Evolutionary conservation across 2,888 invertebrate genomes (phyloP).

Genomic region (Hymenopus coronatus): DNA sequence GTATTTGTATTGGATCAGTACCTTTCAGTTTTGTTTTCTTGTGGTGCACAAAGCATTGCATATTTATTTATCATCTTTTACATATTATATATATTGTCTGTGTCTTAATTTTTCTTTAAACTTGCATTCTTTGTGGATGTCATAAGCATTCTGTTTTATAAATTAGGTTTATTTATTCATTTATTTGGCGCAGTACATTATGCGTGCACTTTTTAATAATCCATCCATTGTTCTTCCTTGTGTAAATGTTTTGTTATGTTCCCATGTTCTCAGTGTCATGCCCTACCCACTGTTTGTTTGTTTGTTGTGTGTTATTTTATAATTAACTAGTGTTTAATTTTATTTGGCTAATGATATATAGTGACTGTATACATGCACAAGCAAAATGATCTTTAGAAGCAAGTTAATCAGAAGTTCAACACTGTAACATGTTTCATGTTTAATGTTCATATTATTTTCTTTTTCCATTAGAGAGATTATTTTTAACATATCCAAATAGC

Average conservation of each 20-base stretch:
- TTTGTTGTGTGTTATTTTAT: conserved; percentile 18
- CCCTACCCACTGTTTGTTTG: conserved; percentile 17
- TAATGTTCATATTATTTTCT: background rate
- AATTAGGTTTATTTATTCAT: conserved; percentile 1
- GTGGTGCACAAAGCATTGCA: conserved; percentile 27
- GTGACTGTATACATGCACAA: conserved; percentile 2
- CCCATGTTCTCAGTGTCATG: conserved; percentile 21
- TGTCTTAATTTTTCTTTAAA: conserved; percentile 17
- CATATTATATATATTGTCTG: background rate
- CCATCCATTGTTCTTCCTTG: conserved; percentile 10
- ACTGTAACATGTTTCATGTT: background rate
- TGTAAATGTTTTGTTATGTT: conserved; percentile 23
- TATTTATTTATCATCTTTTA: conserved; percentile 17
- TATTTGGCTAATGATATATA: conserved; percentile 15
- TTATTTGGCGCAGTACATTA: conserved; percentile 18
- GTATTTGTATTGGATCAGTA: background rate
- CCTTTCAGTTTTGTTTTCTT: background rate
- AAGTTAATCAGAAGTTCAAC: background rate
- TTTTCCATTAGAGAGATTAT: background rate
- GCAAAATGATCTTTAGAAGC: background rate
- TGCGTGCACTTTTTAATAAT: conserved; percentile 22
- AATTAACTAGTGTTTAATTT: conserved; percentile 15
- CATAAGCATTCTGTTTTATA: conserved; percentile 19
- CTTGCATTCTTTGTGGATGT: conserved; percentile 30
- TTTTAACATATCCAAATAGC: background rate